These are phyloP conservation scores for Willowsia nigromaculata DNA, from an alignment of 2,888 invertebrate genomes.

Conservation along the genomic window DNA sequence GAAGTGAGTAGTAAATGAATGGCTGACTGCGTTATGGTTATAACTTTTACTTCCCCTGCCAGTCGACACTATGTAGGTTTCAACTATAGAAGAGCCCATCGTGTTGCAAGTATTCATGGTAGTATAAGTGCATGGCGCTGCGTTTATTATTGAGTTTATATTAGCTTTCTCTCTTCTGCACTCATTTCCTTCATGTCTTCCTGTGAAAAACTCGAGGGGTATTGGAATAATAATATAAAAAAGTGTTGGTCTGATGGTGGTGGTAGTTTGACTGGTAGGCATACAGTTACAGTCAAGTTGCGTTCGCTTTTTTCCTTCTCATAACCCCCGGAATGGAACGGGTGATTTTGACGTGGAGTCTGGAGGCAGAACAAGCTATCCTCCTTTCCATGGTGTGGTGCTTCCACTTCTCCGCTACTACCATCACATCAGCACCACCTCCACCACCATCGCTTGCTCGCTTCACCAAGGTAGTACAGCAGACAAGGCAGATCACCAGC, in stretches of 20 bases:
- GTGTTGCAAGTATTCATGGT: not conserved
- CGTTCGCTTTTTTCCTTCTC: conserved; percentile 44
- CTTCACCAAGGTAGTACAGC: not conserved
- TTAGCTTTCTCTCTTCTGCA: conserved; percentile 67
- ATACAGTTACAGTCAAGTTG: conserved; percentile 27
- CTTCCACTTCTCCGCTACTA: not conserved
- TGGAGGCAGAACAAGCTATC: conserved; percentile 24
- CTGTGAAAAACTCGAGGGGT: conserved; percentile 28
- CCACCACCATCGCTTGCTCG: not conserved
- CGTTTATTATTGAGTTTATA: conserved; percentile 66
- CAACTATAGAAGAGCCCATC: not conserved
- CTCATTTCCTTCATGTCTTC: conserved; percentile 67
- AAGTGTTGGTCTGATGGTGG: not conserved
- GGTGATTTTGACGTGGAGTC: conserved; percentile 63
- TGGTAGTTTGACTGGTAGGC: not conserved
- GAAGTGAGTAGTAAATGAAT: not conserved
- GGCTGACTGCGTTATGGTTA: not conserved
- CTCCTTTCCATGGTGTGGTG: conserved; percentile 12
- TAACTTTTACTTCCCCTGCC: conserved; percentile 5
- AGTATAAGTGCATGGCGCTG: not conserved
- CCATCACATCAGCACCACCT: not conserved
- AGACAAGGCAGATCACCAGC: not conserved
- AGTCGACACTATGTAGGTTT: not conserved
- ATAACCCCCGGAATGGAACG: conserved; percentile 65
- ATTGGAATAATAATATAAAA: conserved; percentile 40